phyloP scores from a whole-genome alignment of 2,888 invertebrate genomes.

The Candidula unifasciata region DNA sequence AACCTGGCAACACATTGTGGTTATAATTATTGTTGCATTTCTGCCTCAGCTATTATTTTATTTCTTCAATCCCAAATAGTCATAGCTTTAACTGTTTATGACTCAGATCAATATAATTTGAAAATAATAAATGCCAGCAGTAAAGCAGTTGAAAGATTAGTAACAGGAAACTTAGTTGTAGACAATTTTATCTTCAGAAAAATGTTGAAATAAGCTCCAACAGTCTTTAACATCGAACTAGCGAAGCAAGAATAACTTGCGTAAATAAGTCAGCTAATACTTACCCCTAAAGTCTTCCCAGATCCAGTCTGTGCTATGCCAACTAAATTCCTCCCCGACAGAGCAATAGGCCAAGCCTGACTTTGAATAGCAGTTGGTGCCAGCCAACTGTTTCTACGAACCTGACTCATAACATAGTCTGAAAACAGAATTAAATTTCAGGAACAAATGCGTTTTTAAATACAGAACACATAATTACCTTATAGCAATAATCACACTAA shows the following conservation, averaged over 20 bases:
- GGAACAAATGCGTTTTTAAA: not conserved
- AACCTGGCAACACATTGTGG: too few relatives aligned
- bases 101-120: too few relatives aligned
- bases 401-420: slow-evolving; percentile 75
- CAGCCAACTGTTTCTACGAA: slow-evolving; percentile 73
- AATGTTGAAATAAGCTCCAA: not conserved
- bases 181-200: too few relatives aligned
- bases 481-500: too few relatives aligned
- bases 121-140: too few relatives aligned
- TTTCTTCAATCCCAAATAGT: too few relatives aligned
- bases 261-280: slow-evolving; percentile 78
- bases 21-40: too few relatives aligned
- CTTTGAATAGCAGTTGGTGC: slow-evolving; percentile 97
- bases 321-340: slow-evolving; percentile 77
- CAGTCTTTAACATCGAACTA: not conserved
- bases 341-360: slow-evolving; percentile 88
- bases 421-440: not conserved
- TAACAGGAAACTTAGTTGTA: too few relatives aligned
- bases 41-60: too few relatives aligned
- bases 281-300: slow-evolving; percentile 81
- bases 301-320: slow-evolving; percentile 79
- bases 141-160: too few relatives aligned
- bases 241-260: not conserved
- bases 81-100: too few relatives aligned
- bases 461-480: not conserved